Conservation (phyloP, 2,113 vertebrate species). For the Miniopterus natalensis region DNA sequence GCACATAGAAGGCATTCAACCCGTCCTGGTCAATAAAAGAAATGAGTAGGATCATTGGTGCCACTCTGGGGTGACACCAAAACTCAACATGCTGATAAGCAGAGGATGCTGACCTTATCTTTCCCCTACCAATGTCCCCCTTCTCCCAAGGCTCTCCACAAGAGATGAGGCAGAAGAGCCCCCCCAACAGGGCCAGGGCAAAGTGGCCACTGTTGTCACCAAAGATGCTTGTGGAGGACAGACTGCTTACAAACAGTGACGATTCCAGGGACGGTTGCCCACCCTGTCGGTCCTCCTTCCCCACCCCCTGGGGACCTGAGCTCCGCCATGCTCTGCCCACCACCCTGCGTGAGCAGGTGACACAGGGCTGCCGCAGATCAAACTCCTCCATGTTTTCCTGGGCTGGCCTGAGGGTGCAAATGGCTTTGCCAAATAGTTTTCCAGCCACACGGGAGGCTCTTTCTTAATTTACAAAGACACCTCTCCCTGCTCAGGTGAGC, state of each 20-base stretch:
- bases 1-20: background rate
- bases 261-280: fast-evolving
- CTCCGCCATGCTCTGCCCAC: background rate
- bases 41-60: background rate
- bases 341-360: background rate
- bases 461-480: constrained; percentile 72
- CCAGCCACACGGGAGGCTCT: constrained; percentile 83
- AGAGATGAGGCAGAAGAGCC: background rate
- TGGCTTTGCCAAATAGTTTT: constrained; percentile 83
- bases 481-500: constrained; percentile 49
- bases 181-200: background rate
- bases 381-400: constrained; percentile 65
- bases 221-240: background rate
- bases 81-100: background rate
- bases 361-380: constrained; percentile 45
- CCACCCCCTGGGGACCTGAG: background rate
- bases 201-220: background rate
- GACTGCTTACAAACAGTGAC: background rate
- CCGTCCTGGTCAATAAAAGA: background rate
- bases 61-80: background rate
- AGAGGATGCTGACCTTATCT: background rate
- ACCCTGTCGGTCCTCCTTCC: background rate
- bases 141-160: background rate
- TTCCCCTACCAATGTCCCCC: background rate
- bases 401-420: constrained; percentile 67